These are phyloP conservation scores for Chrysomela aeneicollis DNA, from an alignment of 2,888 invertebrate genomes.

Conservation along the genomic window DNA sequence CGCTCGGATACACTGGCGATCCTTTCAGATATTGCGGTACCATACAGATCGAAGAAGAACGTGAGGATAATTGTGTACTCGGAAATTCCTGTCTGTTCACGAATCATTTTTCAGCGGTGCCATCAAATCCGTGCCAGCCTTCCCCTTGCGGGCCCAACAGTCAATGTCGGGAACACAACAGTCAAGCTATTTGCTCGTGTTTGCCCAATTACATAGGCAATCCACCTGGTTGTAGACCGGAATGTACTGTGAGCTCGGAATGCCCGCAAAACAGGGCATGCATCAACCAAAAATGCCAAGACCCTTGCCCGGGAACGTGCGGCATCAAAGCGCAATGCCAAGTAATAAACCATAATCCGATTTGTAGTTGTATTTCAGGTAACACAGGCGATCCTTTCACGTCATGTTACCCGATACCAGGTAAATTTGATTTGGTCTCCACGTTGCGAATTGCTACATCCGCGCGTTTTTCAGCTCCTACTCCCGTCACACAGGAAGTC, in stretches of 20 bases:
- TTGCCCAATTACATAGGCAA: slow-evolving; percentile 75
- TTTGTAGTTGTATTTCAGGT: slow-evolving; percentile 78
- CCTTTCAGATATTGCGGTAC: slow-evolving; percentile 65
- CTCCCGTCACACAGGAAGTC: slow-evolving; percentile 20
- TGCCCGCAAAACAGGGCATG: slow-evolving; percentile 83
- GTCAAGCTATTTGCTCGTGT: slow-evolving; percentile 81
- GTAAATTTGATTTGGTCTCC: slow-evolving; percentile 44
- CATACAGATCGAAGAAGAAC: slow-evolving; percentile 44
- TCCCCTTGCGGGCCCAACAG: slow-evolving; percentile 85
- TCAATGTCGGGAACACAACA: slow-evolving; percentile 75
- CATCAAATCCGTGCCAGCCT: slow-evolving; percentile 70
- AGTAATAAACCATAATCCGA: slow-evolving; percentile 83
- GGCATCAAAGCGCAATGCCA: slow-evolving; percentile 79
- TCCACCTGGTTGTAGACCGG: slow-evolving; percentile 84
- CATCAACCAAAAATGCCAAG: slow-evolving; percentile 80
- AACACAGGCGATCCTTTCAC: slow-evolving; percentile 84
- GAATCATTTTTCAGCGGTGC: slow-evolving; percentile 24
- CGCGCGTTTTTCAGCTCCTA: slow-evolving; percentile 44
- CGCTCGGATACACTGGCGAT: slow-evolving; percentile 70
- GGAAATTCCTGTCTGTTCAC: background rate
- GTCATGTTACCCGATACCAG: slow-evolving; percentile 69
- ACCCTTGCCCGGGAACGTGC: slow-evolving; percentile 84
- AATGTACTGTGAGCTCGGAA: slow-evolving; percentile 84
- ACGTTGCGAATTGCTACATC: background rate
- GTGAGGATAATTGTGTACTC: slow-evolving; percentile 36